Evolutionary conservation across 1,140 invertebrate species (phyloP).

Genomic region (Galleria mellonella): DNA sequence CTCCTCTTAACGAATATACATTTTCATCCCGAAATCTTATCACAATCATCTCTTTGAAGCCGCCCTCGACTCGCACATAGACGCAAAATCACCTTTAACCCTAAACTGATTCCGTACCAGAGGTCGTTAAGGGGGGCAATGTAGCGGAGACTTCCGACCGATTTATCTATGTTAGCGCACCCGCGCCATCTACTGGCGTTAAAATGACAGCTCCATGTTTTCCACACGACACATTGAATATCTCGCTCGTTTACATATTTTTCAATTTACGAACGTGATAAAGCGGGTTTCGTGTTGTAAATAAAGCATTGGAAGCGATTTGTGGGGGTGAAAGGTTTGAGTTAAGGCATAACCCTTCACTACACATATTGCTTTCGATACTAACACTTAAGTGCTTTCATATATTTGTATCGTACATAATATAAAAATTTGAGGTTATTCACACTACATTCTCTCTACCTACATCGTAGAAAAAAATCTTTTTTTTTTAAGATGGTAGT

Average conservation of each 20-base stretch:
- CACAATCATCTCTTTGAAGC: conserved; percentile 16
- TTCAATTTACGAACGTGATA: conserved; percentile 45
- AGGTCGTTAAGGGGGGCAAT: conserved; percentile 64
- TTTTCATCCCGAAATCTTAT: conserved; percentile 14
- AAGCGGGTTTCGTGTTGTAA: conserved; percentile 15
- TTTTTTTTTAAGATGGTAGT: too few species aligned
- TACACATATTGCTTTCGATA: too few species aligned
- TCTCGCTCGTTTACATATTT: conserved; percentile 51
- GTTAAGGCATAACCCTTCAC: not conserved
- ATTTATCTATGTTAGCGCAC: conserved; percentile 58
- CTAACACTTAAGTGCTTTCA: too few species aligned
- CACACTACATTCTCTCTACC: too few species aligned
- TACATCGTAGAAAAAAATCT: too few species aligned
- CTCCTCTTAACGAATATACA: not conserved
- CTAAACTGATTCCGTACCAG: conserved; percentile 47
- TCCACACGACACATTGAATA: conserved; percentile 42
- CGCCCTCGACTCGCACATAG: conserved; percentile 12
- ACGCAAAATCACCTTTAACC: conserved; percentile 52
- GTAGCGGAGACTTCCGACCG: conserved; percentile 47
- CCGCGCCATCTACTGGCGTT: conserved; percentile 43
- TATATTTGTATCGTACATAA: too few species aligned
- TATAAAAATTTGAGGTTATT: too few species aligned
- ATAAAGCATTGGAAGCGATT: conserved; percentile 14
- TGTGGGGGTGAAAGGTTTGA: not conserved
- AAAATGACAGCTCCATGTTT: conserved; percentile 57